Evolutionary conservation across 1,140 invertebrate species (phyloP).

Genomic region (Camponotus floridanus): DNA sequence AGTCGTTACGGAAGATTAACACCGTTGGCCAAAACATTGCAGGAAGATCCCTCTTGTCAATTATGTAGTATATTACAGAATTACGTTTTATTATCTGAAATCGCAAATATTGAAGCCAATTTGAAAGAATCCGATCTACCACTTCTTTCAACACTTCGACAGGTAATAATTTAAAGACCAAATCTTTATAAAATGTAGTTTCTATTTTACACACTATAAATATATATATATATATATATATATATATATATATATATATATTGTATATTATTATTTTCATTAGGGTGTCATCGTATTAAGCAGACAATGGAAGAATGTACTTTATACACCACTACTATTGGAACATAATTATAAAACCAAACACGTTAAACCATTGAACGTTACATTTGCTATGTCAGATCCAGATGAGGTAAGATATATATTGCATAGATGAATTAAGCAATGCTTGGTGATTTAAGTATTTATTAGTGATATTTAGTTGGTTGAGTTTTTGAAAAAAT

Average conservation of each 20-base stretch:
- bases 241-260: conserved; percentile 16
- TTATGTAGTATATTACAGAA: conserved; percentile 95
- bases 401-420: conserved; percentile 89
- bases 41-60: conserved; percentile 98
- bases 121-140: conserved; percentile 94
- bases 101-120: conserved; percentile 93
- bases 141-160: conserved; percentile 94
- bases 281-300: conserved; percentile 96
- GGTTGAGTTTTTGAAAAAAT: conserved; percentile 14
- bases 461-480: neutral
- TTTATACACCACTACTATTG: conserved; percentile 96
- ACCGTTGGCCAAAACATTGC: conserved; percentile 95
- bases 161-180: conserved; percentile 85
- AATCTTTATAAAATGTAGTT: neutral
- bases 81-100: conserved; percentile 92
- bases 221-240: conserved; percentile 16
- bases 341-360: conserved; percentile 96
- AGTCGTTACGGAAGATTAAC: conserved; percentile 97
- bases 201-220: neutral
- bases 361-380: conserved; percentile 93
- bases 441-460: neutral
- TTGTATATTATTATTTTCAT: conserved; percentile 55
- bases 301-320: conserved; percentile 98
- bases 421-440: neutral
- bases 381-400: conserved; percentile 95